A percentile compares a stretch with the other conserved stretches of the same genome.
Conservation (phyloP, 2,888 invertebrate genomes). For the Ectropis crepuscularia region DNA sequence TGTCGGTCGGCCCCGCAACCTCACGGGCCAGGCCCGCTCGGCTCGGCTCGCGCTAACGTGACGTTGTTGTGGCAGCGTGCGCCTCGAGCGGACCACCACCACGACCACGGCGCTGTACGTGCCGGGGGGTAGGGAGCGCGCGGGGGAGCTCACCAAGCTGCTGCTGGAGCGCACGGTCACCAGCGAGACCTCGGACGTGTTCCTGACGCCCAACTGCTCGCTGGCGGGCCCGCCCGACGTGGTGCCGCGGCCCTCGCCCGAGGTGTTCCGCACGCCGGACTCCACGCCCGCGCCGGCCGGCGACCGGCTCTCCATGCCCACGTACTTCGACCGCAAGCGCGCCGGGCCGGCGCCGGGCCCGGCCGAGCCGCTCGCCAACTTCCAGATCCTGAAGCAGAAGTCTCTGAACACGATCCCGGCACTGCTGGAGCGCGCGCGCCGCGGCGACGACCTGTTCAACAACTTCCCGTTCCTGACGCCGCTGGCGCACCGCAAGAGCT, state of each 20-base stretch:
- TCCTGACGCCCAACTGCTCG: constrained; percentile 70
- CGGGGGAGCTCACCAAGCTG: constrained; percentile 57
- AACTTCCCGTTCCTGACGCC: constrained; percentile 86
- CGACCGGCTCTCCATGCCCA: constrained; percentile 74
- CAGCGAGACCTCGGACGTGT: constrained; percentile 64
- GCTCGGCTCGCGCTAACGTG: no score
- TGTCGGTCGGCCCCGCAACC: no score
- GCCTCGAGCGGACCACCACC: constrained; percentile 60
- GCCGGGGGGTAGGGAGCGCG: constrained; percentile 57
- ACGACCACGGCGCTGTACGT: constrained; percentile 57
- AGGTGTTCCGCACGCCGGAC: constrained; percentile 69
- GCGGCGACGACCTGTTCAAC: constrained; percentile 79
- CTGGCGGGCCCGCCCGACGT: constrained; percentile 69
- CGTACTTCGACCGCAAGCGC: constrained; percentile 77
- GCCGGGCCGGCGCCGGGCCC: constrained; percentile 61
- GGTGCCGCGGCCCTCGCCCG: constrained; percentile 60
- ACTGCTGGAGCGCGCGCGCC: constrained; percentile 61
- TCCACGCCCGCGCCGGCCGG: constrained; percentile 43
- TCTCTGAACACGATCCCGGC: constrained; percentile 79
- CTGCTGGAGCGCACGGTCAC: constrained; percentile 58
- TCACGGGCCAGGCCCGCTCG: no score
- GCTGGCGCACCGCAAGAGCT: constrained; percentile 80
- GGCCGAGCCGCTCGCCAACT: constrained; percentile 73
- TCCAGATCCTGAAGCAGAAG: constrained; percentile 79
- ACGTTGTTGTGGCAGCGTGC: constrained; percentile 52